Evolutionary conservation across 2,888 invertebrate species (phyloP).

Genomic region (Mythimna ferrago): DNA sequence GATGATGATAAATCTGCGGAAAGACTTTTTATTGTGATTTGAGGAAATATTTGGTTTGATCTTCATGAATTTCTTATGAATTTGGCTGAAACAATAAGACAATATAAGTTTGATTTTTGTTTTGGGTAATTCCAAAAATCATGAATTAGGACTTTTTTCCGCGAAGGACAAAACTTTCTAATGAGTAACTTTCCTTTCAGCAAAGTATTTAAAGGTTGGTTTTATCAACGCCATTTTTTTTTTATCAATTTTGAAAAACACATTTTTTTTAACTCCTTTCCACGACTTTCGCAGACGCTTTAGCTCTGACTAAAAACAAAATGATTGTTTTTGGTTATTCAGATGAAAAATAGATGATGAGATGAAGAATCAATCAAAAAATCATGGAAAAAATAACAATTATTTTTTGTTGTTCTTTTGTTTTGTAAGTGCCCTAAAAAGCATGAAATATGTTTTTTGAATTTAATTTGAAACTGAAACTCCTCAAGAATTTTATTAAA

Average conservation of each 20-base stretch:
- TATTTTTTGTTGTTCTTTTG: too few species aligned
- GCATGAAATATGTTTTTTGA: too few species aligned
- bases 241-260: too few species aligned
- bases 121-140: neutral
- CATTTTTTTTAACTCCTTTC: too few species aligned
- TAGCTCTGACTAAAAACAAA: too few species aligned
- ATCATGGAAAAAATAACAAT: too few species aligned
- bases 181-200: neutral
- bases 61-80: slow-evolving; percentile 7
- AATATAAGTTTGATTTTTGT: neutral
- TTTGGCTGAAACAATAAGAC: slow-evolving; percentile 1
- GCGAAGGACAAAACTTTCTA: neutral
- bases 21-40: slow-evolving; percentile 33
- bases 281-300: too few species aligned
- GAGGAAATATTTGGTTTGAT: slow-evolving; percentile 15
- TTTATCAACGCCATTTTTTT: neutral
- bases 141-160: neutral
- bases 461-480: neutral
- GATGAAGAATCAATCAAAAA: too few species aligned
- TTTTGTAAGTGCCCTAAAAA: too few species aligned
- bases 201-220: neutral
- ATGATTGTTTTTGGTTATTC: too few species aligned
- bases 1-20: slow-evolving; percentile 24
- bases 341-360: too few species aligned
- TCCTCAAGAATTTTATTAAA: neutral